Evolutionary conservation across 2,113 vertebrate genomes (phyloP).

Genomic region (Ameiurus melas): DNA sequence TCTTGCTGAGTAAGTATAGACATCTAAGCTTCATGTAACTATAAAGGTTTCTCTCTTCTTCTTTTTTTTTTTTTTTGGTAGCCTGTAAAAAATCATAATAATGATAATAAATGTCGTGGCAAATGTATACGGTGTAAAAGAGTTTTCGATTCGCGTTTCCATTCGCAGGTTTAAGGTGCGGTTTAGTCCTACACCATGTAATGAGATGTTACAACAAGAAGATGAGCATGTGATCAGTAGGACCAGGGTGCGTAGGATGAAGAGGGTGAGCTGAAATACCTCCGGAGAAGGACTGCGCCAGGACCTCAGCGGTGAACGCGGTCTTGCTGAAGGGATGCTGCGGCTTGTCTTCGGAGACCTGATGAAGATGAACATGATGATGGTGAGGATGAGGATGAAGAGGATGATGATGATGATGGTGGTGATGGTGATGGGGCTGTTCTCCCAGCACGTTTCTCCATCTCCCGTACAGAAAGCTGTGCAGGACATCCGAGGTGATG

Average conservation of each 20-base stretch:
- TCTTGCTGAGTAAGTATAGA: neutral
- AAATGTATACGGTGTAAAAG: neutral
- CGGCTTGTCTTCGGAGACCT: slow-evolving; percentile 85
- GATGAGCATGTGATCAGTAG: too few relatives aligned
- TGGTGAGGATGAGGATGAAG: slow-evolving; percentile 62
- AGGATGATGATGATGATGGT: slow-evolving; percentile 26
- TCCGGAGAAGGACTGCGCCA: slow-evolving; percentile 94
- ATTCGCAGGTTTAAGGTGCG: neutral
- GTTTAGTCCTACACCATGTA: neutral
- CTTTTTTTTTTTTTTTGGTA: neutral
- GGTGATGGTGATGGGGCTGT: slow-evolving; percentile 65
- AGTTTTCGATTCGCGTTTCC: neutral
- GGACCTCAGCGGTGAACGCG: slow-evolving; percentile 94
- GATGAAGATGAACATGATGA: slow-evolving; percentile 75
- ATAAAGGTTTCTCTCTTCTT: neutral
- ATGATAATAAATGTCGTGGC: neutral
- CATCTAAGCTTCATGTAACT: neutral
- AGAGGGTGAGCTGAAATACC: slow-evolving; percentile 68
- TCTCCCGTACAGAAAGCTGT: slow-evolving; percentile 95
- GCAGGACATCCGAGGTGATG: slow-evolving; percentile 95
- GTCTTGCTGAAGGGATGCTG: slow-evolving; percentile 76
- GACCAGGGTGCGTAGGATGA: neutral
- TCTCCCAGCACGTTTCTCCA: slow-evolving; percentile 95
- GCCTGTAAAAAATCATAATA: neutral
- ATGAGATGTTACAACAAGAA: neutral